Evolutionary conservation across 2,888 invertebrate species (phyloP).

Genomic region (Dromius quadrimaculatus): DNA sequence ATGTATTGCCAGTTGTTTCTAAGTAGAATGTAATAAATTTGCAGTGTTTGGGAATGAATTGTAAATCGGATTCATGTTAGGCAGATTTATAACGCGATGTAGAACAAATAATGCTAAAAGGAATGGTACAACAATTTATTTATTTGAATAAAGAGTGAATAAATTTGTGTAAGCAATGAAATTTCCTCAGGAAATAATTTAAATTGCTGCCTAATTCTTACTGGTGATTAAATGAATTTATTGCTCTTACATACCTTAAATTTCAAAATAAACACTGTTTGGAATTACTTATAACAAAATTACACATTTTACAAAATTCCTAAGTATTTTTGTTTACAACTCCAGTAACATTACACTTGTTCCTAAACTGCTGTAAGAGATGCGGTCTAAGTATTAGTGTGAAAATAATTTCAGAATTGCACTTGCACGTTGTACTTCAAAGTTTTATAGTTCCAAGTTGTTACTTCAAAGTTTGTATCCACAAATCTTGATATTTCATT

Average conservation of each 20-base stretch:
- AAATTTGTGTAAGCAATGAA: slow-evolving; percentile 33
- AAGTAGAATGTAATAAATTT: slow-evolving; percentile 47
- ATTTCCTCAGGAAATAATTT: slow-evolving; percentile 29
- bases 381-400: too few species aligned
- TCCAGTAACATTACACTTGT: neutral
- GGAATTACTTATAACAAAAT: neutral
- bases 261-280: slow-evolving; percentile 3
- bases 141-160: slow-evolving; percentile 36
- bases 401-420: too few species aligned
- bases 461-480: too few species aligned
- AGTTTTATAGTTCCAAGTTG: too few species aligned
- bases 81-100: slow-evolving; percentile 43
- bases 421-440: too few species aligned
- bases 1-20: slow-evolving; percentile 30
- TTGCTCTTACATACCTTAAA: slow-evolving; percentile 13
- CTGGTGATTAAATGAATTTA: slow-evolving; percentile 21
- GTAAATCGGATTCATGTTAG: slow-evolving; percentile 48
- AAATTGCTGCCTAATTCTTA: slow-evolving; percentile 28
- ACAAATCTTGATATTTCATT: too few species aligned
- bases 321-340: neutral
- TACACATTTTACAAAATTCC: neutral
- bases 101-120: slow-evolving; percentile 35
- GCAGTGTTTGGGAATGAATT: slow-evolving; percentile 44
- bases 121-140: slow-evolving; percentile 27
- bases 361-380: too few species aligned